phyloP scores from a whole-genome alignment of 2,888 invertebrate species.

The Oscheius sp. region DNA sequence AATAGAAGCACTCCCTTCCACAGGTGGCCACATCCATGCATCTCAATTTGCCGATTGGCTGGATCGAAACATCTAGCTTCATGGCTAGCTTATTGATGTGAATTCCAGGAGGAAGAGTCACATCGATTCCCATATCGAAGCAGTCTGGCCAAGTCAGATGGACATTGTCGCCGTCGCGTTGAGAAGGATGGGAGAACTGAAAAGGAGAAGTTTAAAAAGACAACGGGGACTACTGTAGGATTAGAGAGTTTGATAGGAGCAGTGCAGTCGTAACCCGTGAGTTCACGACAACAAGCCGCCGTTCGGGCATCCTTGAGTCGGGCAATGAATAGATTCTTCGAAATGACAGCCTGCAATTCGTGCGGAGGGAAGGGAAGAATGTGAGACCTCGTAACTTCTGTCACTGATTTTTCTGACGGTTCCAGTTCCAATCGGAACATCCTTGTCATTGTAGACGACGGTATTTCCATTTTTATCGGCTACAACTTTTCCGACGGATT shows the following conservation, averaged over 20 bases:
- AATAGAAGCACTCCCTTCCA: constrained; percentile 68
- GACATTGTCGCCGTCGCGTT: constrained; percentile 58
- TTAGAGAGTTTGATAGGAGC: constrained; percentile 66
- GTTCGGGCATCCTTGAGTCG: constrained; percentile 64
- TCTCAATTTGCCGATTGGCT: constrained; percentile 67
- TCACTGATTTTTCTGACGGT: constrained; percentile 61
- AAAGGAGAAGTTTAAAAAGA: no score
- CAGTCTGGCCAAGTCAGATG: constrained; percentile 68
- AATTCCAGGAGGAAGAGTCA: constrained; percentile 67
- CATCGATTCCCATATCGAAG: constrained; percentile 69
- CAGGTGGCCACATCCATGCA: constrained; percentile 70
- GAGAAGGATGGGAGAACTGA: constrained; percentile 46
- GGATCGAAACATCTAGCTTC: constrained; percentile 69
- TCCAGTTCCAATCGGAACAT: constrained; percentile 69
- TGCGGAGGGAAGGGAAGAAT: no score
- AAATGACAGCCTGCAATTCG: constrained; percentile 64
- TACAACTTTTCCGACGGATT: constrained; percentile 68
- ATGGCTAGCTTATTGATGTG: constrained; percentile 68
- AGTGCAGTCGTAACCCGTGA: constrained; percentile 67
- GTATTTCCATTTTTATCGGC: constrained; percentile 70
- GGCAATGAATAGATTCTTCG: constrained; percentile 68
- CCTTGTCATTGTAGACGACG: constrained; percentile 68
- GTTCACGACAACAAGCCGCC: constrained; percentile 62
- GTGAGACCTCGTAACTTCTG: constrained; percentile 57
- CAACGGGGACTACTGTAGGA: constrained; percentile 50